These are phyloP conservation scores for Laothoe populi DNA, from an alignment of 2,888 invertebrate genomes.

Conservation along the genomic window DNA sequence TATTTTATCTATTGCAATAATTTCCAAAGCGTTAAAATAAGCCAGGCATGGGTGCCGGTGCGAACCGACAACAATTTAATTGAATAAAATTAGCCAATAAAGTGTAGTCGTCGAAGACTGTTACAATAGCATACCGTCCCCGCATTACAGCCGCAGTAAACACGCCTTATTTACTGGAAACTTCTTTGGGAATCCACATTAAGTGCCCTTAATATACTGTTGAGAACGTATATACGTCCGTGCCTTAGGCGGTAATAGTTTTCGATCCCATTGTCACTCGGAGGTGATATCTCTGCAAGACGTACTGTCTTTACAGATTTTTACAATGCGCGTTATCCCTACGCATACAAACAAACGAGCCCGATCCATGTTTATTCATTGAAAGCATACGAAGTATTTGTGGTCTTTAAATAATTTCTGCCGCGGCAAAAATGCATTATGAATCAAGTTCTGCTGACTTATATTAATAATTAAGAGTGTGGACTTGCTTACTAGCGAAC, in stretches of 20 bases:
- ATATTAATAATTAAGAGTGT: slow-evolving; percentile 54
- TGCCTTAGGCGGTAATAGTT: slow-evolving; percentile 58
- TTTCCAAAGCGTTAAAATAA: slow-evolving; percentile 73
- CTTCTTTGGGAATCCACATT: slow-evolving; percentile 72
- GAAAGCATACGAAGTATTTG: slow-evolving; percentile 21
- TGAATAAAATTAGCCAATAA: slow-evolving; percentile 85
- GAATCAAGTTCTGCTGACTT: slow-evolving; percentile 46
- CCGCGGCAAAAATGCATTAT: slow-evolving; percentile 17
- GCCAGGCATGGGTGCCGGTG: slow-evolving; percentile 52
- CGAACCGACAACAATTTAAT: slow-evolving; percentile 78
- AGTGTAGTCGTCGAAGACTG: slow-evolving; percentile 67
- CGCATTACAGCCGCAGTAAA: slow-evolving; percentile 65
- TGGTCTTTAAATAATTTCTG: slow-evolving; percentile 20
- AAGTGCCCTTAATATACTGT: slow-evolving; percentile 65
- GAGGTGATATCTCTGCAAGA: slow-evolving; percentile 44
- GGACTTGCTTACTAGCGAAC: slow-evolving; percentile 33
- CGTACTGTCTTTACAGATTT: slow-evolving; percentile 39
- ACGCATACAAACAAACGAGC: neutral
- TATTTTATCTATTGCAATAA: slow-evolving; percentile 76
- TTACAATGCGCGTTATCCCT: slow-evolving; percentile 35
- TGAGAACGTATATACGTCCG: slow-evolving; percentile 58
- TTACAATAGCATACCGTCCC: slow-evolving; percentile 81
- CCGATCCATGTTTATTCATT: slow-evolving; percentile 26
- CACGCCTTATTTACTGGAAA: slow-evolving; percentile 71
- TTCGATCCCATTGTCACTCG: slow-evolving; percentile 53